Evolutionary conservation across 2,888 invertebrate genomes (phyloP).

Genomic region (Caenorhabditis sp.): DNA sequence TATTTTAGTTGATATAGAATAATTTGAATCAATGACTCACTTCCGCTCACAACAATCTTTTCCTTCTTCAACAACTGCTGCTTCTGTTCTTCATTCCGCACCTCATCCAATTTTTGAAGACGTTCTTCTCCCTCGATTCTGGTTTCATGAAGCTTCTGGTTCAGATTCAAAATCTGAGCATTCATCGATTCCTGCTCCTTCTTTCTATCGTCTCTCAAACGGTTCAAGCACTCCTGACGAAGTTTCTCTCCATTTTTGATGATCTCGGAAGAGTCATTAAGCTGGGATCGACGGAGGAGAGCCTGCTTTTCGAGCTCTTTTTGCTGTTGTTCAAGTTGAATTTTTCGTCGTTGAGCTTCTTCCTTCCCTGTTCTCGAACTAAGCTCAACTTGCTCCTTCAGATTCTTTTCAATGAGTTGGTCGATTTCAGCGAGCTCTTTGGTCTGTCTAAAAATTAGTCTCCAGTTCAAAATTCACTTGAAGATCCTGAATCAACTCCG

Average conservation of each 20-base stretch:
- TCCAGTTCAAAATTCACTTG: background rate
- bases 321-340: slow-evolving; percentile 4
- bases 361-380: background rate
- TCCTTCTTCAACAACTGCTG: slow-evolving; percentile 22
- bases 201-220: slow-evolving; percentile 17
- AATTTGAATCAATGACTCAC: background rate
- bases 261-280: slow-evolving; percentile 3
- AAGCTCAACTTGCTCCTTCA: background rate
- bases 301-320: background rate
- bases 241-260: slow-evolving; percentile 20
- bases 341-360: background rate
- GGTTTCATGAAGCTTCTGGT: slow-evolving; percentile 15
- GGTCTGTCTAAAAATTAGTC: slow-evolving; percentile 2
- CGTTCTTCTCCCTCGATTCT: slow-evolving; percentile 7
- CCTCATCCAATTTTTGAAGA: slow-evolving; percentile 23
- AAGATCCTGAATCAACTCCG: too few relatives aligned
- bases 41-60: background rate
- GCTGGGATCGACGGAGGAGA: background rate
- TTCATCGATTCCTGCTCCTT: background rate
- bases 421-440: slow-evolving; percentile 6
- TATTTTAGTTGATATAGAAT: background rate
- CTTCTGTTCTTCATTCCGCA: slow-evolving; percentile 17
- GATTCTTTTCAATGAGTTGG: background rate
- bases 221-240: slow-evolving; percentile 8
- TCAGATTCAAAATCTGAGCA: slow-evolving; percentile 12